Conservation (phyloP, 2,797 vertebrate genomes). For the Morelia viridis region DNA sequence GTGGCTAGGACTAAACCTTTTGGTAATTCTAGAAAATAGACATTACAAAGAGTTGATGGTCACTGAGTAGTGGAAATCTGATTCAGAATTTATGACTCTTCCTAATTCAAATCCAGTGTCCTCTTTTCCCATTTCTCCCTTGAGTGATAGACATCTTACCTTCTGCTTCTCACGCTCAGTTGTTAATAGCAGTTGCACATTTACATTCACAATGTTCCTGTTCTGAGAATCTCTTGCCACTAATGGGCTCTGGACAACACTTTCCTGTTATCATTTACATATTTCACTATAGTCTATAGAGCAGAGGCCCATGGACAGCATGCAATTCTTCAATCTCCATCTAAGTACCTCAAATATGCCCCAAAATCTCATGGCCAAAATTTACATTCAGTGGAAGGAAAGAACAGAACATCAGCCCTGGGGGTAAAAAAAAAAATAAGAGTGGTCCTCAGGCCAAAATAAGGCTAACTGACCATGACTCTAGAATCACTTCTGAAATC, state of each 20-base stretch:
- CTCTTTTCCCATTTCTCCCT: neutral
- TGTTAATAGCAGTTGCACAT: neutral
- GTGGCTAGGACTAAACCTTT: neutral
- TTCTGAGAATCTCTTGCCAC: neutral
- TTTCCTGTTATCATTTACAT: neutral
- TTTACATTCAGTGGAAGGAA: neutral
- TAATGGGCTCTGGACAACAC: neutral
- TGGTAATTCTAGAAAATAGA: neutral
- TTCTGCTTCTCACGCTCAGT: neutral
- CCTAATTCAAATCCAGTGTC: neutral
- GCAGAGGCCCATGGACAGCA: neutral
- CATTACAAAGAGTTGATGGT: neutral
- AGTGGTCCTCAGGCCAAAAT: neutral
- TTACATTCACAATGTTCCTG: neutral
- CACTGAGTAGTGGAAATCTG: neutral
- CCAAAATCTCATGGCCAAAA: neutral
- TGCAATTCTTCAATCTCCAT: neutral
- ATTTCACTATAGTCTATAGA: neutral
- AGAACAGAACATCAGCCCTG: neutral
- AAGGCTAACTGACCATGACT: neutral
- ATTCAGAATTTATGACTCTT: neutral
- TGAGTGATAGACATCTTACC: neutral
- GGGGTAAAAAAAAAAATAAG: neutral
- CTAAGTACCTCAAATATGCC: neutral
- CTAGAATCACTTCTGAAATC: neutral